These are phyloP conservation scores for Caloenas nicobarica DNA, from an alignment of 2,113 vertebrate species.

Conservation along the genomic window DNA sequence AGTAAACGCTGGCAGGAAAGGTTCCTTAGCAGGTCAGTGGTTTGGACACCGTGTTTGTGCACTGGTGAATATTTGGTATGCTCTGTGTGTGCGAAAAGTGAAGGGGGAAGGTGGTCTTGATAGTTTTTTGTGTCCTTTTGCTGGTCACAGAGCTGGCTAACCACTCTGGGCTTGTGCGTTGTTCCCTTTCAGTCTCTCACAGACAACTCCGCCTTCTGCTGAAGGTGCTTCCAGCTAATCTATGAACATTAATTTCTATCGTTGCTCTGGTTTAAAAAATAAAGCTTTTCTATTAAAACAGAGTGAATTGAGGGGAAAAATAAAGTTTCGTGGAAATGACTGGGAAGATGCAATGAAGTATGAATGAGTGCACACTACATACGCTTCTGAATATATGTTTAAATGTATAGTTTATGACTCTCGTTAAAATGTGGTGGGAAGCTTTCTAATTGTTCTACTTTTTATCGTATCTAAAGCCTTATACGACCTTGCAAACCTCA, in stretches of 20 bases:
- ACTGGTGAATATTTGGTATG: neutral
- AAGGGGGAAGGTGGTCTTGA: neutral
- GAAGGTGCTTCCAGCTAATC: neutral
- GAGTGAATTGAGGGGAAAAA: neutral
- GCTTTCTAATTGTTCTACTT: neutral
- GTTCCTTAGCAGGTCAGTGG: conserved; percentile 85
- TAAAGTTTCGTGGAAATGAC: neutral
- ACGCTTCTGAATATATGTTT: neutral
- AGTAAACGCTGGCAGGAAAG: conserved; percentile 91
- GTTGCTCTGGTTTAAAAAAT: neutral
- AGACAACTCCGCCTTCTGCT: neutral
- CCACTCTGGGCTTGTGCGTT: neutral
- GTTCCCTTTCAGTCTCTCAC: neutral
- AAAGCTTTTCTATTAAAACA: neutral
- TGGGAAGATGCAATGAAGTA: neutral
- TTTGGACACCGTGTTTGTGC: neutral
- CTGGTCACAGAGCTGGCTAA: neutral
- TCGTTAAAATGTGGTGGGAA: neutral
- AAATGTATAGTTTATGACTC: neutral
- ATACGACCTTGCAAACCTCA: conserved; percentile 87
- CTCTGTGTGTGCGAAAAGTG: no score
- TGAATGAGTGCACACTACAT: neutral
- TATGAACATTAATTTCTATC: neutral
- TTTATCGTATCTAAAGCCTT: conserved; percentile 71
- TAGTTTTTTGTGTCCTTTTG: neutral